These are phyloP conservation scores for Elephas maximus DNA, from an alignment of 2,113 vertebrate species.

Conservation along the genomic window DNA sequence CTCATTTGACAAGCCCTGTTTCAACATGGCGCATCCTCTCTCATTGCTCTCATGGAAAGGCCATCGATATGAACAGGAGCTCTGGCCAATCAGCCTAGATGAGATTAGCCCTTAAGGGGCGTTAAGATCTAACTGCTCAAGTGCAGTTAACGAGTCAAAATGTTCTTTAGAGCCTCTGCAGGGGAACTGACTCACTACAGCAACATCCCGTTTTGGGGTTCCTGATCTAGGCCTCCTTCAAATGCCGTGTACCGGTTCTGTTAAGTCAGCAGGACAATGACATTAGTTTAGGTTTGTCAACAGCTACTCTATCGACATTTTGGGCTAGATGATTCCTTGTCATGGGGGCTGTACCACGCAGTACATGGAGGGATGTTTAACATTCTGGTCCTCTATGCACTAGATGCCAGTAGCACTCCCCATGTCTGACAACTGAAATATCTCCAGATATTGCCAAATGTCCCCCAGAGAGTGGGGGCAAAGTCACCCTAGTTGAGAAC, in stretches of 20 bases:
- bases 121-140: not conserved
- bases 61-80: not conserved
- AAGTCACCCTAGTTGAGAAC: not conserved
- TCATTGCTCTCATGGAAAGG: not conserved
- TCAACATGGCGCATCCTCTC: not conserved
- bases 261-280: not conserved
- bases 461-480: not conserved
- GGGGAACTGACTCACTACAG: not conserved
- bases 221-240: not conserved
- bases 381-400: no score
- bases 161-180: not conserved
- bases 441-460: not conserved
- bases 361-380: not conserved
- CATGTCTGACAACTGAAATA: not conserved
- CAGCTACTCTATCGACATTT: not conserved
- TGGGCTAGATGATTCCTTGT: not conserved
- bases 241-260: not conserved
- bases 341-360: not conserved
- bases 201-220: not conserved
- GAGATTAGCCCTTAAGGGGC: not conserved
- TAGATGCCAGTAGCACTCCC: not conserved
- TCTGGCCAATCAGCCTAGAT: conserved; percentile 25
- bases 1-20: conserved; percentile 35
- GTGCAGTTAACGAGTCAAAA: not conserved
- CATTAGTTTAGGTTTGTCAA: not conserved